Evolutionary conservation across 53 echinoderm and acorn worm genomes (phyloP).

Genomic region (Stichopus horrens): DNA sequence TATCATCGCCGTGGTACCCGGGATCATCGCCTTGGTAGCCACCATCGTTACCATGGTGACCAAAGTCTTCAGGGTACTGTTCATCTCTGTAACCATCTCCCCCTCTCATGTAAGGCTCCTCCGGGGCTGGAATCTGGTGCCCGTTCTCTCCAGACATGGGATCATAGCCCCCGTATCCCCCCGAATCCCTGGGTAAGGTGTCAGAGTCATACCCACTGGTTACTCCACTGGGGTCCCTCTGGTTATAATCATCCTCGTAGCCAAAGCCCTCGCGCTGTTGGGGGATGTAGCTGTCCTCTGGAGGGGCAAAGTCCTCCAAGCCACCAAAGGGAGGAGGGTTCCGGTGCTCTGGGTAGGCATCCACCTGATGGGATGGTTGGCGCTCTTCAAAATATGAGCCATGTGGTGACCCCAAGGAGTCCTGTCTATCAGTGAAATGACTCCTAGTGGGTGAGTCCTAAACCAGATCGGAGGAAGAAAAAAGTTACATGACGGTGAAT

Average conservation of each 20-base stretch:
- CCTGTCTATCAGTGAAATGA: conserved; percentile 18
- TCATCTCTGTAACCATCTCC: conserved; percentile 38
- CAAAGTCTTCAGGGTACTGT: conserved; percentile 27
- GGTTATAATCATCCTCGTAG: conserved; percentile 43
- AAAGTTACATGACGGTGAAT: too few species aligned
- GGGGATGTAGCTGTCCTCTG: conserved; percentile 31
- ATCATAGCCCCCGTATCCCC: conserved; percentile 38
- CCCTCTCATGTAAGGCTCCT: not conserved
- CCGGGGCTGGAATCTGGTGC: not conserved
- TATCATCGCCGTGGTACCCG: conserved; percentile 31
- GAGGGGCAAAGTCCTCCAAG: conserved; percentile 58
- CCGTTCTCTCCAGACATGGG: conserved; percentile 22
- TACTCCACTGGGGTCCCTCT: conserved; percentile 30
- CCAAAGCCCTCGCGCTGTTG: conserved; percentile 42
- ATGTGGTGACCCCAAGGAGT: conserved; percentile 12
- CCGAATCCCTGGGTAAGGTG: conserved; percentile 25
- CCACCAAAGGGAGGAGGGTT: conserved; percentile 49
- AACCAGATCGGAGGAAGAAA: not conserved
- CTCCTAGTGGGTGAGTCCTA: conserved; percentile 30
- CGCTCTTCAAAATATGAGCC: conserved; percentile 12
- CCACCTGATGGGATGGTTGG: conserved; percentile 6
- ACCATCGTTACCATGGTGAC: conserved; percentile 22
- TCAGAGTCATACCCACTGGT: conserved; percentile 48
- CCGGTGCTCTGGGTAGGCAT: conserved; percentile 43
- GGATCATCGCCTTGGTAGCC: conserved; percentile 46